These are phyloP conservation scores for Globodera rostochiensis DNA, from an alignment of 1,140 invertebrate genomes.

Conservation along the genomic window DNA sequence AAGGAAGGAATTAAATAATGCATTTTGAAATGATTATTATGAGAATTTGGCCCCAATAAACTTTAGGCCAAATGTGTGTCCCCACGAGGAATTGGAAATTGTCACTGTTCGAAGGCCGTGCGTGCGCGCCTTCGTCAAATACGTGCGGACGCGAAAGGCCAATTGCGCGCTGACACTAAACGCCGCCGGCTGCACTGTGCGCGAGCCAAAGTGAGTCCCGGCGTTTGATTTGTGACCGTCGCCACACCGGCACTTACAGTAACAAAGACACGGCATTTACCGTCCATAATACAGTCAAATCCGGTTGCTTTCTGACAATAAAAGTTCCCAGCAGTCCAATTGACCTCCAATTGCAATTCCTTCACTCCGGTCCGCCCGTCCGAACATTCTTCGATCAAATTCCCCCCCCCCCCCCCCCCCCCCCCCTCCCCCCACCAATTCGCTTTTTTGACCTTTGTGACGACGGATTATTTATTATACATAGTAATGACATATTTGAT, in stretches of 20 bases:
- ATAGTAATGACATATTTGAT: background rate
- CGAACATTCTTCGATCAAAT: no score
- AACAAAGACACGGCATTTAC: no score
- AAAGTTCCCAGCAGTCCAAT: no score
- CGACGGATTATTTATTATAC: background rate
- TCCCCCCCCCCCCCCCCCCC: background rate
- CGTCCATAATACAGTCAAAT: no score
- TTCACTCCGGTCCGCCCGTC: no score
- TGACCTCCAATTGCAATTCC: no score
- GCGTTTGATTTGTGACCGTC: background rate
- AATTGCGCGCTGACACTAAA: constrained; percentile 50
- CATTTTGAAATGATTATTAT: background rate
- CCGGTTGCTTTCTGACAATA: no score
- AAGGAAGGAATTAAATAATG: background rate
- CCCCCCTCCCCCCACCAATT: background rate
- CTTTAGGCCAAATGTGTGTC: constrained; percentile 60
- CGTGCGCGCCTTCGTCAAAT: constrained; percentile 61
- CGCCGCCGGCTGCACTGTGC: constrained; percentile 50
- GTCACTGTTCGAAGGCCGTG: constrained; percentile 63
- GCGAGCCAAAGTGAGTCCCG: constrained; percentile 60
- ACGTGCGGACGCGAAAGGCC: constrained; percentile 57
- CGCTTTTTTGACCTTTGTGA: background rate
- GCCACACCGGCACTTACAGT: background rate
- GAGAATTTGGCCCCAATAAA: constrained; percentile 31
- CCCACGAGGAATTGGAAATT: constrained; percentile 60